These are phyloP conservation scores for Melanotaenia maccullochi DNA, from an alignment of 2,797 vertebrate genomes.

Conservation along the genomic window DNA sequence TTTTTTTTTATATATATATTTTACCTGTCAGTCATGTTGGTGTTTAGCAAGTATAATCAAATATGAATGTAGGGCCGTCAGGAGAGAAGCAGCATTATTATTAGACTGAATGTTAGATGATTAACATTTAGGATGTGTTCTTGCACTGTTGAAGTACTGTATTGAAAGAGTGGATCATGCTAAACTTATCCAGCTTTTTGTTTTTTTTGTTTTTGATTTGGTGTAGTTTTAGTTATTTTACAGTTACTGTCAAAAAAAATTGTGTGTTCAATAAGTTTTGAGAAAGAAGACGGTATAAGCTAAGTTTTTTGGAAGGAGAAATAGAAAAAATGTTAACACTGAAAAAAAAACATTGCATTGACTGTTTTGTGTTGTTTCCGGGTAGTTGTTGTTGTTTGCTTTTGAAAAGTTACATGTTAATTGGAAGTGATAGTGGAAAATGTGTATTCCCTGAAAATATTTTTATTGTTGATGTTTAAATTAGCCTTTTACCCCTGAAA, in stretches of 20 bases:
- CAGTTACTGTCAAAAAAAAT: conserved; percentile 40
- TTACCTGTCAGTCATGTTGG: conserved; percentile 30
- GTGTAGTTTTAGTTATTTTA: conserved; percentile 54
- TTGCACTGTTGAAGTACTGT: conserved; percentile 81
- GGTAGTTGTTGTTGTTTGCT: conserved; percentile 56
- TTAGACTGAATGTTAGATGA: conserved; percentile 37
- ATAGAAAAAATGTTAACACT: conserved; percentile 63
- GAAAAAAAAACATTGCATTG: conserved; percentile 50
- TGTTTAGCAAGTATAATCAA: conserved; percentile 58
- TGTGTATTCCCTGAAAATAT: conserved; percentile 41
- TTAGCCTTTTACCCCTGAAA: conserved; percentile 15
- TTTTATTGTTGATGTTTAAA: conserved; percentile 40
- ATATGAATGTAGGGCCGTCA: conserved; percentile 67
- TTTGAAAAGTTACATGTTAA: conserved; percentile 43
- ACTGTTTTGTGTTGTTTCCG: conserved; percentile 54
- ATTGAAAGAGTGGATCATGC: conserved; percentile 44
- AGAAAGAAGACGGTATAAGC: conserved; percentile 65
- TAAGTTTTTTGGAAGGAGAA: conserved; percentile 60
- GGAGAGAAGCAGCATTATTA: conserved; percentile 28
- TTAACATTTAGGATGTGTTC: conserved; percentile 40
- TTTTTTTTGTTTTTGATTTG: conserved; percentile 46
- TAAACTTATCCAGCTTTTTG: conserved; percentile 27
- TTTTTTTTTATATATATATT: conserved; percentile 11
- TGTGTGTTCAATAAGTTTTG: conserved; percentile 46
- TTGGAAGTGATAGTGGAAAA: conserved; percentile 55